These are phyloP conservation scores for Leptopilina syphax DNA, from an alignment of 2,888 invertebrate species.

Conservation along the genomic window DNA sequence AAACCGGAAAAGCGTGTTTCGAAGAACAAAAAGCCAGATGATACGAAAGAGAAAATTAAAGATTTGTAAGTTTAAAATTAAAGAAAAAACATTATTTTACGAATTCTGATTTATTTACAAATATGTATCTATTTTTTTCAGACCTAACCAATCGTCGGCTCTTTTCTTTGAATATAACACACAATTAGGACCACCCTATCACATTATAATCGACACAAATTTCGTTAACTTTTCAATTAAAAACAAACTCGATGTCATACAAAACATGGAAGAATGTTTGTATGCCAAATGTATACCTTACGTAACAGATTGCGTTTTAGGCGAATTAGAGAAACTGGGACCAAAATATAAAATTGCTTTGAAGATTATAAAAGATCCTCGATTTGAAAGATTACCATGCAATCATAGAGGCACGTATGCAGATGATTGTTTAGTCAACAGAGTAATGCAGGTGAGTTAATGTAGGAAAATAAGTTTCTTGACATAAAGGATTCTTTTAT, in stretches of 20 bases:
- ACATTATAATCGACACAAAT: slow-evolving; percentile 97
- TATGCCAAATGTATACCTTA: slow-evolving; percentile 99
- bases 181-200: slow-evolving; percentile 98
- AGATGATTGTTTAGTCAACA: slow-evolving; percentile 97
- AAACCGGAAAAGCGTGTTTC: slow-evolving; percentile 85
- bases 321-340: slow-evolving; percentile 97
- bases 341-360: slow-evolving; percentile 96
- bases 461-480: background rate
- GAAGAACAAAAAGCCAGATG: slow-evolving; percentile 84
- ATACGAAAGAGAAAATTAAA: slow-evolving; percentile 86
- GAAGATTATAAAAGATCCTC: slow-evolving; percentile 94
- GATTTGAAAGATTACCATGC: slow-evolving; percentile 95
- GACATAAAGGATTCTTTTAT: too few species aligned
- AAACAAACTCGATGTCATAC: slow-evolving; percentile 96
- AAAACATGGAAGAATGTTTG: slow-evolving; percentile 99
- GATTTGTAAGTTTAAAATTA: slow-evolving; percentile 80
- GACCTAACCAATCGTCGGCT: slow-evolving; percentile 92
- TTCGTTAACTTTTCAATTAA: slow-evolving; percentile 99
- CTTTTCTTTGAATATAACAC: slow-evolving; percentile 98
- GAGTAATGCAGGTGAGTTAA: slow-evolving; percentile 87
- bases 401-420: slow-evolving; percentile 99
- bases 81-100: background rate
- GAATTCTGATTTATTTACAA: background rate
- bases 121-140: slow-evolving; percentile 60
- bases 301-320: slow-evolving; percentile 98